Conservation (phyloP, 2,113 vertebrate species). For the Ophiodon elongatus region DNA sequence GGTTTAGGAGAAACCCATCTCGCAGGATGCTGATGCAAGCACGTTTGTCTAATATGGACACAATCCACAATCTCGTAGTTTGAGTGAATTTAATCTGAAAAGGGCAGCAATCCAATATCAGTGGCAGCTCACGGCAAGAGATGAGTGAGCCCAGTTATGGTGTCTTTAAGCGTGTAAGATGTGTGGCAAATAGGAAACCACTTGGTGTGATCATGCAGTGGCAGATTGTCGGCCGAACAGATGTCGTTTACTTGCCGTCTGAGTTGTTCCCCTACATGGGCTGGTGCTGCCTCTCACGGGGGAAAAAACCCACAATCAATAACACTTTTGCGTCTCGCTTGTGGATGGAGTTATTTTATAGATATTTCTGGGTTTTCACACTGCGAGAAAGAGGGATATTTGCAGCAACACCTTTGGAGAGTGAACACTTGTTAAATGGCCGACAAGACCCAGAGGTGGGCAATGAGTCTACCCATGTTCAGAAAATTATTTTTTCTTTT, state of each 20-base stretch:
- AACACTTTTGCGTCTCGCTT: slow-evolving; percentile 36
- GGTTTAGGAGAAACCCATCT: slow-evolving; percentile 76
- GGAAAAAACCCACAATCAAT: slow-evolving; percentile 43
- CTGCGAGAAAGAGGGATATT: not conserved
- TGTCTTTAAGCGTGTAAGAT: slow-evolving; percentile 52
- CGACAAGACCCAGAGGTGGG: slow-evolving; percentile 24
- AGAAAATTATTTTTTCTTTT: no score
- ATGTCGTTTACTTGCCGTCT: slow-evolving; percentile 50
- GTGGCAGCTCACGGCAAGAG: slow-evolving; percentile 46
- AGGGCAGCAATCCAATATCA: slow-evolving; percentile 80
- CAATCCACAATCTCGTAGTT: slow-evolving; percentile 73
- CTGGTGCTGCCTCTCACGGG: slow-evolving; percentile 21
- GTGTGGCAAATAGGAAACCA: slow-evolving; percentile 60
- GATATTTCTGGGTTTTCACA: slow-evolving; percentile 8
- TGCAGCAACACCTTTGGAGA: slow-evolving; percentile 13
- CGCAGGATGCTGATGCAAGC: slow-evolving; percentile 76
- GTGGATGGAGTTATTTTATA: slow-evolving; percentile 36
- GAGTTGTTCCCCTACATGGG: slow-evolving; percentile 41
- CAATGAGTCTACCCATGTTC: slow-evolving; percentile 18
- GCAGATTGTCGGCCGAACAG: slow-evolving; percentile 33
- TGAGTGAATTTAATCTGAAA: slow-evolving; percentile 83
- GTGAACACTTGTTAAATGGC: slow-evolving; percentile 36
- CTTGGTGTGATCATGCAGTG: slow-evolving; percentile 49
- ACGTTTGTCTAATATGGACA: slow-evolving; percentile 80
- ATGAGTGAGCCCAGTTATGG: slow-evolving; percentile 58